These are phyloP conservation scores for Euwallacea fornicatus DNA, from an alignment of 1,140 invertebrate genomes.

Conservation along the genomic window DNA sequence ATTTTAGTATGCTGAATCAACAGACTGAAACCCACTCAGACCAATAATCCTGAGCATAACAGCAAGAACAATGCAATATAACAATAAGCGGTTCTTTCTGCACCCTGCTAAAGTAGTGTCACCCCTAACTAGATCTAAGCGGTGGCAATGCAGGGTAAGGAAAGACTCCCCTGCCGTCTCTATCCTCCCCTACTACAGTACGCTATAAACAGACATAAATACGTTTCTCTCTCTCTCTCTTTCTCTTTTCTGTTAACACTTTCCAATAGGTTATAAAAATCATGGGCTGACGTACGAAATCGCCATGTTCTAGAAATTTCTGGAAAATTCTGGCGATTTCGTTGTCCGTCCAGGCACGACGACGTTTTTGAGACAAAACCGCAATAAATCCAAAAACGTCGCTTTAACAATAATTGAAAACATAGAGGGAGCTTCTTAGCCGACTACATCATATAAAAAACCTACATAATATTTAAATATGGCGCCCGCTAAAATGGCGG, in stretches of 20 bases:
- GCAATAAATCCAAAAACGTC: constrained; percentile 11
- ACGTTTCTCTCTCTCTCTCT: constrained; percentile 41
- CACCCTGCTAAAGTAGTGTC: constrained; percentile 50
- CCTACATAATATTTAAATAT: constrained; percentile 37
- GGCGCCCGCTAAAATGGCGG: constrained; percentile 36
- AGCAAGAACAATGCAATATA: constrained; percentile 42
- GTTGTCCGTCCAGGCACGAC: constrained; percentile 5
- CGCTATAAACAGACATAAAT: constrained; percentile 54
- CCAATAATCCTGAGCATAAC: constrained; percentile 39
- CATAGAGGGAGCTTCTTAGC: constrained; percentile 51
- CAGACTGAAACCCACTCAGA: constrained; percentile 17
- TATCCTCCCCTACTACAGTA: constrained; percentile 51
- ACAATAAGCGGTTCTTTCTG: constrained; percentile 41
- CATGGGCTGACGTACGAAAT: background rate
- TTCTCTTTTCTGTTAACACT: constrained; percentile 46
- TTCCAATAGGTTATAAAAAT: constrained; percentile 45
- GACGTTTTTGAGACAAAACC: constrained; percentile 21
- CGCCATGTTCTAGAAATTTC: background rate
- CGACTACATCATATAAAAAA: constrained; percentile 33
- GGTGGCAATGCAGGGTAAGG: constrained; percentile 48
- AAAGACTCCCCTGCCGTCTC: constrained; percentile 41
- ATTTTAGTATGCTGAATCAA: background rate
- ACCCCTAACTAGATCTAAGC: constrained; percentile 45
- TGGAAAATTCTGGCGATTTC: constrained; percentile 29
- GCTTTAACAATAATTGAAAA: constrained; percentile 47